These are phyloP conservation scores for Epinephelus moara DNA, from an alignment of 2,113 vertebrate species.

Conservation along the genomic window DNA sequence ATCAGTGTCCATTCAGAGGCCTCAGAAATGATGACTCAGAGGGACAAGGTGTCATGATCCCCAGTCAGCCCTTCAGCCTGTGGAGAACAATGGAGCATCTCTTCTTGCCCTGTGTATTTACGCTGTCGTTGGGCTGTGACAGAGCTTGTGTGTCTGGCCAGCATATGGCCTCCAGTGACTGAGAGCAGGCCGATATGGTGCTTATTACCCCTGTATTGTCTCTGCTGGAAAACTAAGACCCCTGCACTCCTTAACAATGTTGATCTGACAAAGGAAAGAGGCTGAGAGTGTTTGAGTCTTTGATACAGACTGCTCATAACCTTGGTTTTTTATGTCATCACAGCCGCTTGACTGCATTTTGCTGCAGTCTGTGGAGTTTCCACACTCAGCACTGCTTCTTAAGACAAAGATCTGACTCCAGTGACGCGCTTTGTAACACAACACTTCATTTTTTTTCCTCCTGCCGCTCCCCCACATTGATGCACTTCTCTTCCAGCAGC, in stretches of 20 bases:
- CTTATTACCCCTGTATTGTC: conserved; percentile 67
- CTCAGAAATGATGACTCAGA: conserved; percentile 57
- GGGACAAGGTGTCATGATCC: conserved; percentile 61
- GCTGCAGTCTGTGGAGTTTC: conserved; percentile 47
- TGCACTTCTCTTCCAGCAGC: conserved; percentile 63
- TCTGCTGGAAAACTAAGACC: conserved; percentile 42
- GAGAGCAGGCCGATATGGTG: conserved; percentile 46
- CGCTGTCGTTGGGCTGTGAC: conserved; percentile 63
- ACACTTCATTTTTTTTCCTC: conserved; percentile 63
- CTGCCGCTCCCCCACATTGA: conserved; percentile 63
- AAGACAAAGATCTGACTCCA: conserved; percentile 48
- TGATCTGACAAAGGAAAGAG: conserved; percentile 1
- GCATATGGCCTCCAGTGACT: conserved; percentile 77
- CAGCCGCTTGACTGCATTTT: conserved; percentile 19
- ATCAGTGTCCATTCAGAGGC: conserved; percentile 38
- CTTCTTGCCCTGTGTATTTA: conserved; percentile 66
- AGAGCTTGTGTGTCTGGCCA: conserved; percentile 72
- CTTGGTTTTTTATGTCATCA: conserved; percentile 18
- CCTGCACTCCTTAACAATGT: not conserved
- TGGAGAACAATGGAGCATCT: conserved; percentile 76
- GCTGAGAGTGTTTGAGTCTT: conserved; percentile 10
- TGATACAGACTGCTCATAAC: conserved; percentile 3
- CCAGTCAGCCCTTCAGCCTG: conserved; percentile 28
- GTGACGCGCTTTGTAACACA: conserved; percentile 63
- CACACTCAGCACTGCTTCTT: conserved; percentile 36